Evolutionary conservation across 1,140 invertebrate genomes (phyloP), one percentile per base, ranked within the genome.

Genomic region (Yoshiicerus persimilis): DNA sequence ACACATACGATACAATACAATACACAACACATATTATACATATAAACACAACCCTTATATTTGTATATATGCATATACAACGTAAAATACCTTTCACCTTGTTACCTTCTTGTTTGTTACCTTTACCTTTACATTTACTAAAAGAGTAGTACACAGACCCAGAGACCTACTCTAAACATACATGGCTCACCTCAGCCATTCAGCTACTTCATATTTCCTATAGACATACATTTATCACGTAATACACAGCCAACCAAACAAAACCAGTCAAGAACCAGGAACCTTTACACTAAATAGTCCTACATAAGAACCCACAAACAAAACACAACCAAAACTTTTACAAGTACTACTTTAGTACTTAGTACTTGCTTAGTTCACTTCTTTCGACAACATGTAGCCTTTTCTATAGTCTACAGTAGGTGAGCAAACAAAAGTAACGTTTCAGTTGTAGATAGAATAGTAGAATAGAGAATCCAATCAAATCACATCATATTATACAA

Each of bases 41-140:
- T 36, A 38, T 34, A 75, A 16, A 77, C 16, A 77, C 38, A 77
- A 6, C 16, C n/a, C 16, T 11, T 47, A 8, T 47, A 47, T 8
- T n/a, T n/a, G 6, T 56, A 56, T 16, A 56, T n/a, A 56, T 16
- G 47, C 16, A 36, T 6, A 80, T 16, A 36, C 20, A 80, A 36
- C 75, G 23, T 36, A 38, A 70, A 32, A 34, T 80, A 80, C 66
- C 27, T 80, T 80, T 80, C 75, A 80, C 75, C 75, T 80, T 80
- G 75, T 80, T 80, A 80, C 75, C 75, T 80, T 80, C 27, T 38
- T 34, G 34, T 80, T 80, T 34, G 75, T 80, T 80, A 80, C 75
- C 75, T 80, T 80, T 80, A 80, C 34, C 75, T 80, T 80, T 80
- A 36, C 32, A 77, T 36, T 77, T 23, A 36, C 70, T 77, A 36